phyloP scores from a whole-genome alignment of 2,888 invertebrate genomes.

The Ethmia dodecea region DNA sequence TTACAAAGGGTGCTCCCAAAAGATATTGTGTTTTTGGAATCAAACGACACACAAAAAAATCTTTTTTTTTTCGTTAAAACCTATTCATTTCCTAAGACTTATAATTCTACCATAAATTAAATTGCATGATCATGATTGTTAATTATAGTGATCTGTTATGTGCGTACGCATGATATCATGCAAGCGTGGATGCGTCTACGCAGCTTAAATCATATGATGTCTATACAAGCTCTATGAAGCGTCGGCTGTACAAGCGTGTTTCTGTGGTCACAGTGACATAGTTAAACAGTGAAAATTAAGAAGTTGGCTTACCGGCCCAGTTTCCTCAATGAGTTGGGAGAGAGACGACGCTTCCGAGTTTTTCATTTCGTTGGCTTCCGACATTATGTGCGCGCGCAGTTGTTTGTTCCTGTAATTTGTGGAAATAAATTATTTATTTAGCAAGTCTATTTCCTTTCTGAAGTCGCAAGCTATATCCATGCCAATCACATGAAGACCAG shows the following conservation, averaged over 20 bases:
- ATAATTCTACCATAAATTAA: background rate
- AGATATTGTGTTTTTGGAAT: no score
- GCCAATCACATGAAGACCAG: no score
- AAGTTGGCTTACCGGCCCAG: constrained; percentile 54
- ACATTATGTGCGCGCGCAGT: constrained; percentile 84
- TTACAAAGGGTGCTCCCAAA: no score
- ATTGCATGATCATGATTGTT: constrained; percentile 7
- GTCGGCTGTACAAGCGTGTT: constrained; percentile 41
- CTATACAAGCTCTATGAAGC: constrained; percentile 27
- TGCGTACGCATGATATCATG: constrained; percentile 30
- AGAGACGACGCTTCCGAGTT: constrained; percentile 70
- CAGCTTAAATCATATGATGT: constrained; percentile 8
- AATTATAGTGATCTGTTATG: constrained; percentile 21
- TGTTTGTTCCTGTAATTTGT: constrained; percentile 84
- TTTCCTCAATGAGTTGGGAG: constrained; percentile 74
- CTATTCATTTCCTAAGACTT: no score
- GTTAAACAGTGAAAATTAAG: constrained; percentile 11
- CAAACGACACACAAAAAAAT: no score
- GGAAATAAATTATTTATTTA: no score
- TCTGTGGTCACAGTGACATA: constrained; percentile 19
- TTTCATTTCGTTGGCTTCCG: constrained; percentile 81
- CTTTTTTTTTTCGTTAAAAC: no score
- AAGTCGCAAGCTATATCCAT: no score
- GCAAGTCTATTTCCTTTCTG: no score
- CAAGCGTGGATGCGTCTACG: constrained; percentile 31